A percentile compares a stretch with the other conserved stretches of the same genome.
phyloP scores from a whole-genome alignment of 2,888 invertebrate species.

The Cosmia pyralina region DNA sequence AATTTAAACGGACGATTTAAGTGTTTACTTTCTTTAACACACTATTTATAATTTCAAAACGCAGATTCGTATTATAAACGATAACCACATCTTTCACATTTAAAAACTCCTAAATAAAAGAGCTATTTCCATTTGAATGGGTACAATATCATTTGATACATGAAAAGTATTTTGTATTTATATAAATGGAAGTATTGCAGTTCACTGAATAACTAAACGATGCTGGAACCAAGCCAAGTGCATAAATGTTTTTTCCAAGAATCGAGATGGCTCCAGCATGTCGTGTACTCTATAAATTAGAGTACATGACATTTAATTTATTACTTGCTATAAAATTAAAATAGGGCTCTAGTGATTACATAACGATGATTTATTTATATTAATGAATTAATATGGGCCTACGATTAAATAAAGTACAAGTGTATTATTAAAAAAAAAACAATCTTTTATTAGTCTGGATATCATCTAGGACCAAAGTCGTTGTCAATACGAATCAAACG shows the following conservation, averaged over 20 bases:
- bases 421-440: too few species aligned
- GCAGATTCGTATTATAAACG: background rate
- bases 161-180: conserved; percentile 3
- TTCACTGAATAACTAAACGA: conserved; percentile 37
- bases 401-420: background rate
- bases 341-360: background rate
- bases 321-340: background rate
- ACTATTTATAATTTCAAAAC: too few species aligned
- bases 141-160: conserved; percentile 8
- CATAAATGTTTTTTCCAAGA: conserved; percentile 43
- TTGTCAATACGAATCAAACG: too few species aligned
- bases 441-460: too few species aligned
- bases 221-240: conserved; percentile 47
- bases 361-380: background rate
- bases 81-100: background rate
- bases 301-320: conserved; percentile 30
- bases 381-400: background rate
- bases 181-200: conserved; percentile 35
- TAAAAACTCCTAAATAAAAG: background rate
- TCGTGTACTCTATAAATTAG: conserved; percentile 1
- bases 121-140: conserved; percentile 14
- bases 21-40: background rate
- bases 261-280: conserved; percentile 22
- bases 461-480: too few species aligned
- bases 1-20: background rate